Evolutionary conservation across 1,140 invertebrate genomes (phyloP).

Genomic region (Hermatobates lingyangjiaoensis): DNA sequence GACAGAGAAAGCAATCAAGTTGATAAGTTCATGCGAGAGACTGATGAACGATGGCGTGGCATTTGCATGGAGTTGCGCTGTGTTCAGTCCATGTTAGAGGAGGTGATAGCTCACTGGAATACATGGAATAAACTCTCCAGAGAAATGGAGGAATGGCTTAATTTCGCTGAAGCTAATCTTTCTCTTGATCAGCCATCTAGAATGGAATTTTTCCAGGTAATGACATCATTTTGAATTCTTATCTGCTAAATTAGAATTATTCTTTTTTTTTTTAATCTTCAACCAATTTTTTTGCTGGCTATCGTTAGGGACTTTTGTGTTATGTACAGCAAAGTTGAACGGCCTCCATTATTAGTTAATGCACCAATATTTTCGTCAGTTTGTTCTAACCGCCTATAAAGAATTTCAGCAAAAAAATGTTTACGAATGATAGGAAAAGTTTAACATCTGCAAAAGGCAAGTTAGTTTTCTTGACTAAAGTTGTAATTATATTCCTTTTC

Average conservation of each 20-base stretch:
- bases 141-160: conserved; percentile 62
- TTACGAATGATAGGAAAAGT: no score
- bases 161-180: conserved; percentile 54
- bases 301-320: neutral
- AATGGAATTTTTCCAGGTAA: conserved; percentile 51
- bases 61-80: conserved; percentile 77
- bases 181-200: conserved; percentile 59
- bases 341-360: no score
- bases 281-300: no score
- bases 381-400: no score
- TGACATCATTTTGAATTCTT: no score
- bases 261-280: no score
- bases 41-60: conserved; percentile 70
- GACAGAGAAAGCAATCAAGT: conserved; percentile 53
- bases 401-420: no score
- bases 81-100: conserved; percentile 71
- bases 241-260: no score
- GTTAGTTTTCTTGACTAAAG: no score
- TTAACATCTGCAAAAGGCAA: no score
- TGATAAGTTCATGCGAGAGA: conserved; percentile 68
- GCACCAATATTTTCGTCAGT: no score
- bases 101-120: conserved; percentile 74
- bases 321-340: neutral
- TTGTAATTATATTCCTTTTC: no score
- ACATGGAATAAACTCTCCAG: conserved; percentile 52